Base-by-base conservation (phyloP, 2,113 vertebrate genomes). In the Corythornis madagascariensis region DNA sequence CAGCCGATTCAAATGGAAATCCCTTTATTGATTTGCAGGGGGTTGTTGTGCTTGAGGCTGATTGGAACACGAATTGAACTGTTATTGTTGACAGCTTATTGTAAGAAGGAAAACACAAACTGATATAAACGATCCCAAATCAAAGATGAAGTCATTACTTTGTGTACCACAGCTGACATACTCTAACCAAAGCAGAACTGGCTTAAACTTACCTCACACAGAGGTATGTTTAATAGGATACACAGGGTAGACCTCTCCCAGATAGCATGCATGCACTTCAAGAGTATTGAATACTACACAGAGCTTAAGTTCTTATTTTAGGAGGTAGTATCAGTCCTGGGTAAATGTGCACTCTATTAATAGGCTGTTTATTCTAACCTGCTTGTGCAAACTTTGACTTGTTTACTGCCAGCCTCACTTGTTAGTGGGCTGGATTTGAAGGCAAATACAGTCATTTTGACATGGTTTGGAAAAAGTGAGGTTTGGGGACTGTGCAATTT, bases 251-350 rank as follows among this genome's bases (percentile, higher is more conserved):
- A 28, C 12, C 8, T 71, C 61, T 86, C 12, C 85, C 64, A 66
- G 79, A 55, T 26, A 47, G 26, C 13, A 21, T n/a, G 31, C 3
- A 3, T 15, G 3, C 42, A 56, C 45, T 92, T 73, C 7, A 40
- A 31, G 50, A 80, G 45, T 72, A 81, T 13, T 70, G 22, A 86
- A 77, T 93, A 91, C 71, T 80, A 35, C 8, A 24, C 26, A 61
- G 35, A 78, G 64, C 61, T 66, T 40, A 52, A 52, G 84, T 91
- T 93, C 87, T 93, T 94, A 67, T 92, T 95, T 86, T 91, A 89
- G 89, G 80, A 85, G 47, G 52, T 64, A 80, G 35, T 94, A 82
- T 89, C 71, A 83, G 64, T 59, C 38, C 55, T 91, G 72, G 29
- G 18, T 80, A 94, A 86, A 71, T 61, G 61, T 86, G 78, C 18